Conservation (phyloP, 2,113 vertebrate species). For the Todiramphus chloris region DNA sequence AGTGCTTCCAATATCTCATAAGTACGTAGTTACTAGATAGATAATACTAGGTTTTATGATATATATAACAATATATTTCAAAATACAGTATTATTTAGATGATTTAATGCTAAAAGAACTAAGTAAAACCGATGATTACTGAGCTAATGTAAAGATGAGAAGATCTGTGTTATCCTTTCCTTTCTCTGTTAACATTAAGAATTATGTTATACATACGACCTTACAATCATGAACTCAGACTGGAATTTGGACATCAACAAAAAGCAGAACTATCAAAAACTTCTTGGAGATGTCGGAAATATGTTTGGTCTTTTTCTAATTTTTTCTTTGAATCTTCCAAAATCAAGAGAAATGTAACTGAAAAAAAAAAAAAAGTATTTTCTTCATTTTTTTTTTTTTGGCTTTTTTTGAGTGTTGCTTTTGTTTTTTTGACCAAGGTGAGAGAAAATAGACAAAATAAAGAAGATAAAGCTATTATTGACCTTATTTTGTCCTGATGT, state of each 20-base stretch:
- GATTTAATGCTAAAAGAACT: neutral
- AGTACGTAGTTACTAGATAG: neutral
- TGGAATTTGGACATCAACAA: neutral
- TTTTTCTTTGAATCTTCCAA: neutral
- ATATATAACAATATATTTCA: neutral
- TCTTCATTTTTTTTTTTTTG: neutral
- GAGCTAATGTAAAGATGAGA: neutral
- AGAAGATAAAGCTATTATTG: neutral
- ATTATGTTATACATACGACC: neutral
- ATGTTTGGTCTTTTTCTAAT: neutral
- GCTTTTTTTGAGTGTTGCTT: neutral
- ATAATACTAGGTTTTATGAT: neutral
- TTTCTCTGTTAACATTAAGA: neutral
- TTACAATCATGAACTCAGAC: neutral
- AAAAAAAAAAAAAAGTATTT: neutral
- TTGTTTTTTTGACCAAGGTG: neutral
- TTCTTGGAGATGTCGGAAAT: neutral
- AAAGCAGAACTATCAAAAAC: neutral
- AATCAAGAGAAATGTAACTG: neutral
- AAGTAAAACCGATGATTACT: neutral
- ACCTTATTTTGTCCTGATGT: neutral
- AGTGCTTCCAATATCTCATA: neutral
- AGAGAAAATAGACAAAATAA: neutral
- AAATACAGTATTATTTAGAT: neutral
- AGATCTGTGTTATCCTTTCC: neutral